Evolutionary conservation across 2,113 vertebrate genomes (phyloP).

Genomic region (Xenopus borealis): DNA sequence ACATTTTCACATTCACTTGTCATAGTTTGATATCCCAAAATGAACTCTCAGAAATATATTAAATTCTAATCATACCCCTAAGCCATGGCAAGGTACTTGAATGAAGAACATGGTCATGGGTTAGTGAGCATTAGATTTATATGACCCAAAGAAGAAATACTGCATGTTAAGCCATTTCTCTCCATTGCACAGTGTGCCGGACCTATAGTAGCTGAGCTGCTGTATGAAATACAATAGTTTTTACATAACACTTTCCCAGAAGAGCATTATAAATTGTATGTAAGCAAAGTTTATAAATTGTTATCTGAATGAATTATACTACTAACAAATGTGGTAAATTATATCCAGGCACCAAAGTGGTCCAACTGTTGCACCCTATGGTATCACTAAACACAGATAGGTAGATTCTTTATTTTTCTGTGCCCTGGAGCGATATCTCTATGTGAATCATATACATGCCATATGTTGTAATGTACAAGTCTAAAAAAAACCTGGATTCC

Average conservation of each 20-base stretch:
- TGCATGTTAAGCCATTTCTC: conserved; percentile 55
- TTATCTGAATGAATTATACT: too few relatives aligned
- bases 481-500: too few relatives aligned
- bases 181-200: conserved; percentile 38
- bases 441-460: too few relatives aligned
- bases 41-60: conserved; percentile 60
- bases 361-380: too few relatives aligned
- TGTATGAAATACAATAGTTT: conserved; percentile 14
- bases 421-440: too few relatives aligned
- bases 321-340: too few relatives aligned
- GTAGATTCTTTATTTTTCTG: too few relatives aligned
- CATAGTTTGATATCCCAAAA: conserved; percentile 52
- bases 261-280: too few relatives aligned
- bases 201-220: conserved; percentile 24
- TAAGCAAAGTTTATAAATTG: too few relatives aligned
- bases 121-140: conserved; percentile 67
- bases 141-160: conserved; percentile 61
- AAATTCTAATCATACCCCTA: conserved; percentile 62
- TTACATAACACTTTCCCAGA: conserved; percentile 12
- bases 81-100: conserved; percentile 49
- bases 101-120: conserved; percentile 58
- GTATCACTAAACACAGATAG: too few relatives aligned
- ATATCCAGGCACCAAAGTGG: too few relatives aligned
- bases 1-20: conserved; percentile 49
- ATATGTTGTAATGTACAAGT: too few relatives aligned